Percentiles rank a stretch among this genome's conserved stretches.
Conservation (phyloP, 2,888 invertebrate species). For the Dioctria rufipes region DNA sequence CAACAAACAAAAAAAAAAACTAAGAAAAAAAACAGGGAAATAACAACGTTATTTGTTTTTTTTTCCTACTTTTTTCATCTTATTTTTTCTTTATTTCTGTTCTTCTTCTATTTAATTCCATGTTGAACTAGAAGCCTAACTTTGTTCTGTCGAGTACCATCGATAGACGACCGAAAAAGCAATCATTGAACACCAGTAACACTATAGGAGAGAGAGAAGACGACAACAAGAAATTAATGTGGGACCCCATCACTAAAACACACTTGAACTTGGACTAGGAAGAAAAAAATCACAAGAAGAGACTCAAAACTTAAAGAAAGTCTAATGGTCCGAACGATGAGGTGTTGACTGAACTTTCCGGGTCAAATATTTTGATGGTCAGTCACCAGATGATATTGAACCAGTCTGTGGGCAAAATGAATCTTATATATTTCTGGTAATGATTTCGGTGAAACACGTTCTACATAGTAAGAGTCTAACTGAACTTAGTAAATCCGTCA, state of each 20-base stretch:
- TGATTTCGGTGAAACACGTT: constrained; percentile 3
- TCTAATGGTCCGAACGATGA: constrained; percentile 23
- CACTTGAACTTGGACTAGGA: neutral
- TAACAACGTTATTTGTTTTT: constrained; percentile 31
- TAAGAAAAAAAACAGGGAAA: constrained; percentile 8
- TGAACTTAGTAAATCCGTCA: constrained; percentile 12
- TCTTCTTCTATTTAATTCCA: constrained; percentile 12
- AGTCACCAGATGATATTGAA: constrained; percentile 41
- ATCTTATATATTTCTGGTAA: constrained; percentile 23
- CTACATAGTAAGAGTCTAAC: neutral
- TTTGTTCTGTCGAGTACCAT: constrained; percentile 25
- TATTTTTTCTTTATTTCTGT: neutral
- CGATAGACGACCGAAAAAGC: neutral
- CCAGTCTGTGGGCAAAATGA: constrained; percentile 9
- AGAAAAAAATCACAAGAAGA: constrained; percentile 26
- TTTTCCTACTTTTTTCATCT: neutral
- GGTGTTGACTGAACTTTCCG: constrained; percentile 55
- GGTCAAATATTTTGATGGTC: constrained; percentile 57
- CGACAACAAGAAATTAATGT: neutral
- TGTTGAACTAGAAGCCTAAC: constrained; percentile 22
- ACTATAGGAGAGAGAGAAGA: neutral
- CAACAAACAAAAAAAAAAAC: neutral
- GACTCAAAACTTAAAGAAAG: neutral
- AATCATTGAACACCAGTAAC: too few relatives aligned
- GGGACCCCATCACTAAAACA: neutral